A percentile compares a stretch with the other conserved stretches of the same genome.
phyloP scores from a whole-genome alignment of 2,888 invertebrate species.

The Eupithecia centaureata region DNA sequence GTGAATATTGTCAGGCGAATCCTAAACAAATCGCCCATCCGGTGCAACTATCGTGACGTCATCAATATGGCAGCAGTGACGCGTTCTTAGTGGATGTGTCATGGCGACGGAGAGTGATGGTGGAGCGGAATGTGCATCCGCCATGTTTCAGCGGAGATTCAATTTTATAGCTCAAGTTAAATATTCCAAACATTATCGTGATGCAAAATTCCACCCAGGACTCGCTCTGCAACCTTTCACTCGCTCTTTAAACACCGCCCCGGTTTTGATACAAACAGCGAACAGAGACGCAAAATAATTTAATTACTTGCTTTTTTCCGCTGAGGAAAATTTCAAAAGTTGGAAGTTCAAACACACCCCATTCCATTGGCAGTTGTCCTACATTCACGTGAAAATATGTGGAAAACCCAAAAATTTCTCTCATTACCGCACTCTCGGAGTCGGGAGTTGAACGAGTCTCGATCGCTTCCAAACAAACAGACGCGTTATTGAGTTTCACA shows the following conservation, averaged over 20 bases:
- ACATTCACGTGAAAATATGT: slow-evolving; percentile 9
- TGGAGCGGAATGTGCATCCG: slow-evolving; percentile 11
- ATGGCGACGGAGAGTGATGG: slow-evolving; percentile 28
- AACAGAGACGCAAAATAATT: not conserved
- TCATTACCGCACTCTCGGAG: slow-evolving; percentile 7
- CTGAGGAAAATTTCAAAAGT: not conserved
- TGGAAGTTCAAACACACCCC: not conserved
- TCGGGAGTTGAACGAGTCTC: not conserved
- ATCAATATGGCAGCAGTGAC: slow-evolving; percentile 24
- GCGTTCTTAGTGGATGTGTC: slow-evolving; percentile 24
- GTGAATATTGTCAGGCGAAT: slow-evolving; percentile 7
- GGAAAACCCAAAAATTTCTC: not conserved
- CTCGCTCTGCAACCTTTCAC: no score
- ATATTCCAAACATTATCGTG: not conserved
- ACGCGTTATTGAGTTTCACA: slow-evolving; percentile 4
- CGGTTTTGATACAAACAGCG: no score
- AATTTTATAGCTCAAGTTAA: not conserved
- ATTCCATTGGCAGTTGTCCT: not conserved
- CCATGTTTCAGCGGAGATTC: slow-evolving; percentile 5
- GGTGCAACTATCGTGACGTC: slow-evolving; percentile 10
- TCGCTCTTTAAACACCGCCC: no score
- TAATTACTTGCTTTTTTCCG: not conserved
- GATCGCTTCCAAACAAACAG: not conserved
- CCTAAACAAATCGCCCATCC: slow-evolving; percentile 1
- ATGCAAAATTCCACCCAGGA: not conserved